These are phyloP conservation scores for Conus canariensis DNA, from an alignment of 2,888 invertebrate species.

Conservation along the genomic window DNA sequence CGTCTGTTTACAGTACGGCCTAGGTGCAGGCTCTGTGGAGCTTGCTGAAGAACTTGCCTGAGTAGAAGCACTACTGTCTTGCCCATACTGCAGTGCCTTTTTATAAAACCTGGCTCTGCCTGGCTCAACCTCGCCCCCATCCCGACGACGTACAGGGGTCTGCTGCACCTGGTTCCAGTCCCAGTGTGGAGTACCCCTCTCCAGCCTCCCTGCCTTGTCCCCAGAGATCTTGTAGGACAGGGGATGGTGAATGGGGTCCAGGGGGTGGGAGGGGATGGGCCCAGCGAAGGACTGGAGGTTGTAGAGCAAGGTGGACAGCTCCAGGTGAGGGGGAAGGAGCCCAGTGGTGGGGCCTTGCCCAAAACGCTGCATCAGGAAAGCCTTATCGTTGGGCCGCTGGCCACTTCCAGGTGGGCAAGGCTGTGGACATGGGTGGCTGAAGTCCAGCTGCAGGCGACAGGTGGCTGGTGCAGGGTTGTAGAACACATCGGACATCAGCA, in stretches of 20 bases:
- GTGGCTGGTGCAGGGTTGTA: not conserved
- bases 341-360: constrained; percentile 20
- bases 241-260: not conserved
- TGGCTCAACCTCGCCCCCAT: not conserved
- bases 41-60: too few species aligned
- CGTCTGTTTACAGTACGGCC: too few species aligned
- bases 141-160: not conserved
- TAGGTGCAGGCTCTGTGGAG: too few species aligned
- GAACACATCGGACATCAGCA: constrained; percentile 59
- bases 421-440: not conserved
- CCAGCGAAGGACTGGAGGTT: constrained; percentile 55
- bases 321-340: constrained; percentile 65
- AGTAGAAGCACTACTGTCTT: too few species aligned
- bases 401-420: not conserved
- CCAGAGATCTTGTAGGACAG: not conserved
- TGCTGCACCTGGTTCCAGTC: not conserved
- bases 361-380: not conserved
- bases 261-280: not conserved
- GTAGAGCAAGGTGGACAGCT: constrained; percentile 68
- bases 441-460: constrained; percentile 16
- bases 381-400: not conserved
- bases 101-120: not conserved
- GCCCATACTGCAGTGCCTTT: not conserved
- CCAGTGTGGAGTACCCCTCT: not conserved
- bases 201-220: not conserved